These are phyloP conservation scores for Pseudochirops cupreus DNA, from an alignment of 2,797 vertebrate species.

Conservation along the genomic window DNA sequence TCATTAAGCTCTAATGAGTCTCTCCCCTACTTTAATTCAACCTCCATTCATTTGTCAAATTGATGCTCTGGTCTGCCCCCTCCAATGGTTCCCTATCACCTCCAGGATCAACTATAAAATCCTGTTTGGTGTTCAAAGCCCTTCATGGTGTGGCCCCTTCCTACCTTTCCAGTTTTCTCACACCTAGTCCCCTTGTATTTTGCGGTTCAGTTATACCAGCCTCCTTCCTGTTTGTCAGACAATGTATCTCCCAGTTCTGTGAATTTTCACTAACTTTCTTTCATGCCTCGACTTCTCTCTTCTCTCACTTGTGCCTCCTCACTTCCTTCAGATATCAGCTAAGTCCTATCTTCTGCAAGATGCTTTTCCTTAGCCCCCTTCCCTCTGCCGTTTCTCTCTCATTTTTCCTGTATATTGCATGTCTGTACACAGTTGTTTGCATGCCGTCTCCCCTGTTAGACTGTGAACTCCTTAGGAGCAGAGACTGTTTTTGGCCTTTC, in stretches of 20 bases:
- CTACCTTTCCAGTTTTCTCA: background rate
- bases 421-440: background rate
- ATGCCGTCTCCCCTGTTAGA: background rate
- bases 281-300: background rate
- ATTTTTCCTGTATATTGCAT: background rate
- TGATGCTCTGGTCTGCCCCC: background rate
- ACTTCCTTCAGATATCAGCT: background rate
- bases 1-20: background rate
- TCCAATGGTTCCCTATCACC: background rate
- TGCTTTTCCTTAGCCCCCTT: background rate
- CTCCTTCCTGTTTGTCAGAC: background rate
- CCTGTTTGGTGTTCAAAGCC: background rate
- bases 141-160: background rate
- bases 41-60: background rate
- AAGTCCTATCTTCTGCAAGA: background rate
- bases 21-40: background rate
- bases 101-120: background rate
- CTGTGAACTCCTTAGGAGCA: constrained; percentile 6
- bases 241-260: background rate
- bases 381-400: background rate
- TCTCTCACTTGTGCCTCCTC: background rate
- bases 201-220: background rate
- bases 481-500: background rate
- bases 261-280: background rate
- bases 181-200: background rate